Evolutionary conservation across 2,888 invertebrate genomes (phyloP).

Genomic region (Rhyacophila evoluta): DNA sequence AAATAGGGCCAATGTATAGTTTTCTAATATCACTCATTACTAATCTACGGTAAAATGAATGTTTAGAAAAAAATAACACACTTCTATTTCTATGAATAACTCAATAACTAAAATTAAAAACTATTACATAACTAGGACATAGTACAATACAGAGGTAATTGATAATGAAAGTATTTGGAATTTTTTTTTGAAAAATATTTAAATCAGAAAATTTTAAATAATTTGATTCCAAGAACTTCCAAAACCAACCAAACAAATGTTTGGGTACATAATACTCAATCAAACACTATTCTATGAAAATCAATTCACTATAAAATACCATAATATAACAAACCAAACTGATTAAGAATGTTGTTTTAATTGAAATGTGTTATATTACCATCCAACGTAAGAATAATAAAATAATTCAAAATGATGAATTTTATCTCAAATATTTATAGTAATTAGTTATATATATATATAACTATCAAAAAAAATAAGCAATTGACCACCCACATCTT

Average conservation of each 20-base stretch:
- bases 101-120: neutral
- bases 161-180: neutral
- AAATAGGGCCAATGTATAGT: conserved; percentile 57
- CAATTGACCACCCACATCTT: too few relatives aligned
- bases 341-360: too few relatives aligned
- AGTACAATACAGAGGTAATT: neutral
- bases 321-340: conserved; percentile 33
- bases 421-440: too few relatives aligned
- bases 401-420: too few relatives aligned
- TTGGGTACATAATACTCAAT: conserved; percentile 31
- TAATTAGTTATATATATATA: too few relatives aligned
- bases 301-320: conserved; percentile 52
- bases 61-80: neutral
- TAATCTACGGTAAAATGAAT: conserved; percentile 45
- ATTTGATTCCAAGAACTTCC: neutral
- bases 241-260: too few relatives aligned
- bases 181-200: too few relatives aligned
- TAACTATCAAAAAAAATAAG: too few relatives aligned
- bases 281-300: conserved; percentile 48
- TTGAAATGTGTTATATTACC: too few relatives aligned
- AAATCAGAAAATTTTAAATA: too few relatives aligned
- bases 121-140: neutral
- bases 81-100: neutral
- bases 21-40: conserved; percentile 1
- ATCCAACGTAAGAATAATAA: too few relatives aligned